Evolutionary conservation across 2,888 invertebrate species (phyloP).

Genomic region (Quadroppia sp.): DNA sequence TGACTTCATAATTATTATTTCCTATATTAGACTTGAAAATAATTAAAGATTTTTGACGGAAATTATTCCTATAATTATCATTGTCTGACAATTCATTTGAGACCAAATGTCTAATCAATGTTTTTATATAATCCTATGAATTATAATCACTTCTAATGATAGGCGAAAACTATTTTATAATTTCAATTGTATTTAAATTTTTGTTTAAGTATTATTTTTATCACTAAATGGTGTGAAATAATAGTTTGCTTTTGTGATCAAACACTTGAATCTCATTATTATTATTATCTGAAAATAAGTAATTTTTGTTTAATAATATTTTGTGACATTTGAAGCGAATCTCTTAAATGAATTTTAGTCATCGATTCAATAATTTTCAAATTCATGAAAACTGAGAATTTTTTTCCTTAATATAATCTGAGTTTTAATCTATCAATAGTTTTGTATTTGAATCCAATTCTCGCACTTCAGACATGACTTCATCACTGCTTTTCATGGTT

Average conservation of each 20-base stretch:
- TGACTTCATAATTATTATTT: conserved; percentile 12
- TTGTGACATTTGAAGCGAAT: too few species aligned
- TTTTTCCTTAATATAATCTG: too few species aligned
- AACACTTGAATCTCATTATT: too few species aligned
- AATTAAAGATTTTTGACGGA: background rate
- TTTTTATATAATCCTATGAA: background rate
- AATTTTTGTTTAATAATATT: too few species aligned
- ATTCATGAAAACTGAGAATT: too few species aligned
- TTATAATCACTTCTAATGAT: background rate
- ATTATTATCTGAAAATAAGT: too few species aligned
- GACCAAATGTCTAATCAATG: conserved; percentile 1
- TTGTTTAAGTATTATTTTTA: background rate
- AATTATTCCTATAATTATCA: background rate
- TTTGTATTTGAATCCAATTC: too few species aligned
- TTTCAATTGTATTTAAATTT: background rate
- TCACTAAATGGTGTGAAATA: background rate
- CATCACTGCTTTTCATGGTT: background rate
- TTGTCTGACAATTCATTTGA: background rate
- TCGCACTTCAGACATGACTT: too few species aligned
- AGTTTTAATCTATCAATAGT: too few species aligned
- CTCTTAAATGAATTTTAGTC: too few species aligned
- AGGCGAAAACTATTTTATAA: background rate
- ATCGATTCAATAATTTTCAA: too few species aligned
- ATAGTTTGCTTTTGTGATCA: background rate
- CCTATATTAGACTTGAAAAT: too few species aligned